Conservation (phyloP, 30 jellyfish, hydroid and myxozoan species). For the Cassiopea andromeda region DNA sequence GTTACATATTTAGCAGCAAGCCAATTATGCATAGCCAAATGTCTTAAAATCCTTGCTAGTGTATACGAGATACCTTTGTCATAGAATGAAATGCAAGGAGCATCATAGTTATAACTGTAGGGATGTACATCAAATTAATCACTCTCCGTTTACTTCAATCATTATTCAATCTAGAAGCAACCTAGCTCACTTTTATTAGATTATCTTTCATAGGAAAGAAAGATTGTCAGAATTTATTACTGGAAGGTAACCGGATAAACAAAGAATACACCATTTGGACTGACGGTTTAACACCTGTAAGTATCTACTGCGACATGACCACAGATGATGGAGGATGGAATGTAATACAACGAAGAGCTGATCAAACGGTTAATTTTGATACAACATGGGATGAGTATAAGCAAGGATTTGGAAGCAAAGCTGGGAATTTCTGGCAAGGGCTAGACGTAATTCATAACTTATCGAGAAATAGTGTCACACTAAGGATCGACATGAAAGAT, state of each 20-base stretch:
- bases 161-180: no score
- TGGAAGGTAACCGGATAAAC: not conserved
- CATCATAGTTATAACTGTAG: no score
- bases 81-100: no score
- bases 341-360: constrained; percentile 25
- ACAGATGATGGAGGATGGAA: constrained; percentile 27
- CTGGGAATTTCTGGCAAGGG: constrained; percentile 30
- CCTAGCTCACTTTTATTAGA: no score
- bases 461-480: not conserved
- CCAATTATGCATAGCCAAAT: no score
- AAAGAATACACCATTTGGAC: constrained; percentile 15
- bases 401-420: constrained; percentile 18
- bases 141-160: no score
- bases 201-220: not conserved
- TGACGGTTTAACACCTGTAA: constrained; percentile 2
- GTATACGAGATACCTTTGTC: no score
- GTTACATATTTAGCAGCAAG: no score
- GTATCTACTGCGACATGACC: constrained; percentile 13
- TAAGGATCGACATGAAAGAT: constrained; percentile 11
- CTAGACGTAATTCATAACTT: constrained; percentile 16
- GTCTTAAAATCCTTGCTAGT: no score
- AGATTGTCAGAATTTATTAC: not conserved
- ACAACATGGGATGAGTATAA: constrained; percentile 7
- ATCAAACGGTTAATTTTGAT: constrained; percentile 2
- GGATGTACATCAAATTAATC: no score